These are phyloP conservation scores for Perizoma flavofasciatum DNA, from an alignment of 2,888 invertebrate species.

Conservation along the genomic window DNA sequence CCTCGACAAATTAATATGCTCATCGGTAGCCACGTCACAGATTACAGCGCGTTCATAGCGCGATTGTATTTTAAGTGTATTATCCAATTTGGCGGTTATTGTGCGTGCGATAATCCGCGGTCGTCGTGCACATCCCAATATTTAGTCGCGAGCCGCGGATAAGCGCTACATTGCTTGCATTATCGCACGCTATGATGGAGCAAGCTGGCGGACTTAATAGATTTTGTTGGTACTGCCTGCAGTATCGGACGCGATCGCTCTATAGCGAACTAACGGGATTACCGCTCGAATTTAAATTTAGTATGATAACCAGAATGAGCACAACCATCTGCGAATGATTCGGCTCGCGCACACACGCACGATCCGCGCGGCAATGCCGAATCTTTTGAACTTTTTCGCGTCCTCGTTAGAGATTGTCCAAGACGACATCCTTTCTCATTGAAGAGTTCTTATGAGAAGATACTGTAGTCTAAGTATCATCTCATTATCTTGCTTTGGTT, in stretches of 20 bases:
- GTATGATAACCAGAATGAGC: constrained; percentile 57
- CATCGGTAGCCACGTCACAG: constrained; percentile 81
- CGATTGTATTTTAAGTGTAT: constrained; percentile 87
- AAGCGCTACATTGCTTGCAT: constrained; percentile 68
- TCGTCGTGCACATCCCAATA: constrained; percentile 66
- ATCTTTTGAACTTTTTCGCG: constrained; percentile 47
- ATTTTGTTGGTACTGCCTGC: constrained; percentile 69
- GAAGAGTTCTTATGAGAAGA: constrained; percentile 45
- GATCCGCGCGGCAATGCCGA: constrained; percentile 24
- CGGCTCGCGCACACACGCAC: constrained; percentile 32
- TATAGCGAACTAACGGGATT: constrained; percentile 78
- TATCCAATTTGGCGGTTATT: constrained; percentile 86
- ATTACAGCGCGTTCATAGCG: constrained; percentile 80
- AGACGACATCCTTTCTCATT: constrained; percentile 43
- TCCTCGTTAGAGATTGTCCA: constrained; percentile 54
- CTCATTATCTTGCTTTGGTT: constrained; percentile 51
- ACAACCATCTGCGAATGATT: constrained; percentile 53
- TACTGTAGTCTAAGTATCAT: constrained; percentile 43
- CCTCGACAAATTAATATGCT: constrained; percentile 82
- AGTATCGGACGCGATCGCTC: constrained; percentile 66
- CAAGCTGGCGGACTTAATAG: constrained; percentile 80
- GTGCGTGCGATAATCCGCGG: constrained; percentile 82
- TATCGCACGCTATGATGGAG: constrained; percentile 69
- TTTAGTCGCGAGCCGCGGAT: constrained; percentile 64
- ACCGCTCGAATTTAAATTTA: constrained; percentile 72